Percentiles rank a stretch among this genome's conserved stretches.
These are phyloP conservation scores for Felis chaus DNA, from an alignment of 2,113 vertebrate species.

Conservation along the genomic window DNA sequence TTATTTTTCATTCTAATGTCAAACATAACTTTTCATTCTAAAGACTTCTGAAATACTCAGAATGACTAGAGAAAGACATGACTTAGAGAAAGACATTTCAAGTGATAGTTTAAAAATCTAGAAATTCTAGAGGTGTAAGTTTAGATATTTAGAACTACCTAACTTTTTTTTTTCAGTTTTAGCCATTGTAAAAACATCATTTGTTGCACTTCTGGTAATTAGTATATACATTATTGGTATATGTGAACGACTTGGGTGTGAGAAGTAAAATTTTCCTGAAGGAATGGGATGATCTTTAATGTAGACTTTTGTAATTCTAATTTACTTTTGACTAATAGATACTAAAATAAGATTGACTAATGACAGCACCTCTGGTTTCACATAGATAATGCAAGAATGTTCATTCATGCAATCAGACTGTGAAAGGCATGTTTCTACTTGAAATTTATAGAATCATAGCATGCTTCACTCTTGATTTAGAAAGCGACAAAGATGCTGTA, in stretches of 20 bases:
- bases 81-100: neutral
- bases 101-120: neutral
- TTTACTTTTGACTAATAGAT: neutral
- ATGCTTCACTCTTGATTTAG: neutral
- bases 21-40: neutral
- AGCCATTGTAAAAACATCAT: neutral
- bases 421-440: neutral
- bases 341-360: neutral
- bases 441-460: neutral
- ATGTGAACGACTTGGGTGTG: neutral
- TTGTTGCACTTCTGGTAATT: neutral
- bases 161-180: neutral
- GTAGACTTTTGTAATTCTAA: neutral
- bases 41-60: neutral
- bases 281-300: neutral
- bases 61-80: neutral
- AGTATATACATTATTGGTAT: neutral
- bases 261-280: neutral
- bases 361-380: neutral
- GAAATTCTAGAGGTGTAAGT: neutral
- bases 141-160: neutral
- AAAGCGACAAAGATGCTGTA: neutral
- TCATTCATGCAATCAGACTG: neutral
- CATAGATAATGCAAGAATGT: neutral
- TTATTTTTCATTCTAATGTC: neutral